Conservation (phyloP, 2,888 invertebrate species). For the Patella depressa region DNA sequence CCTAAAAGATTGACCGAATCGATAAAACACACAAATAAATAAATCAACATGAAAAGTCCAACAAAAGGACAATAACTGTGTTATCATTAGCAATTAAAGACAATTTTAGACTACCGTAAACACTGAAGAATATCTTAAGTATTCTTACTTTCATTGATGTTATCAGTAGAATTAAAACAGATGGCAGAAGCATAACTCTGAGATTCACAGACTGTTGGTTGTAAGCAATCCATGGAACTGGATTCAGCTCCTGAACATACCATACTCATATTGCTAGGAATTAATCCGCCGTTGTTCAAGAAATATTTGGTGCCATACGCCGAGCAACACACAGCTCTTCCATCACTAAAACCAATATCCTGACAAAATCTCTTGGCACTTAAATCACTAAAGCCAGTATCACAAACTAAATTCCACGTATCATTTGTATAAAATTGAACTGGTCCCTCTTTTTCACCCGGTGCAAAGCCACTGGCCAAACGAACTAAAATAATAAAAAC, state of each 20-base stretch:
- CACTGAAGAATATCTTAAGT: too few species aligned
- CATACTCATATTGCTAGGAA: slow-evolving; percentile 45
- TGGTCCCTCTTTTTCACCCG: slow-evolving; percentile 51
- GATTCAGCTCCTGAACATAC: slow-evolving; percentile 38
- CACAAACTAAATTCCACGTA: slow-evolving; percentile 57
- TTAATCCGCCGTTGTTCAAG: slow-evolving; percentile 1
- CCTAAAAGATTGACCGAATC: slow-evolving; percentile 23
- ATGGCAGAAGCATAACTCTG: slow-evolving; percentile 55
- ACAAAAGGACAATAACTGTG: too few species aligned
- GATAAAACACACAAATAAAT: too few species aligned
- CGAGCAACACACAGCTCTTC: slow-evolving; percentile 53
- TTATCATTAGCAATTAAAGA: too few species aligned
- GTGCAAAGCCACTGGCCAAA: slow-evolving; percentile 49
- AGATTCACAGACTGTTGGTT: slow-evolving; percentile 36
- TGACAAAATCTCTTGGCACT: slow-evolving; percentile 54
- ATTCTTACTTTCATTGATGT: slow-evolving; percentile 40
- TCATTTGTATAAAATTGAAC: slow-evolving; percentile 48
- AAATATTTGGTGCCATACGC: slow-evolving; percentile 49
- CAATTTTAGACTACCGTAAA: too few species aligned
- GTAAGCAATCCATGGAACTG: slow-evolving; percentile 43
- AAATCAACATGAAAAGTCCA: too few species aligned
- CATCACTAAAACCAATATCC: slow-evolving; percentile 52
- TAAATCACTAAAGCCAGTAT: slow-evolving; percentile 54
- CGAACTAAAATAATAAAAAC: slow-evolving; percentile 39
- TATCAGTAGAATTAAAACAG: slow-evolving; percentile 42